These are phyloP conservation scores for Arge pagana DNA, from an alignment of 2,888 invertebrate genomes.

Conservation along the genomic window DNA sequence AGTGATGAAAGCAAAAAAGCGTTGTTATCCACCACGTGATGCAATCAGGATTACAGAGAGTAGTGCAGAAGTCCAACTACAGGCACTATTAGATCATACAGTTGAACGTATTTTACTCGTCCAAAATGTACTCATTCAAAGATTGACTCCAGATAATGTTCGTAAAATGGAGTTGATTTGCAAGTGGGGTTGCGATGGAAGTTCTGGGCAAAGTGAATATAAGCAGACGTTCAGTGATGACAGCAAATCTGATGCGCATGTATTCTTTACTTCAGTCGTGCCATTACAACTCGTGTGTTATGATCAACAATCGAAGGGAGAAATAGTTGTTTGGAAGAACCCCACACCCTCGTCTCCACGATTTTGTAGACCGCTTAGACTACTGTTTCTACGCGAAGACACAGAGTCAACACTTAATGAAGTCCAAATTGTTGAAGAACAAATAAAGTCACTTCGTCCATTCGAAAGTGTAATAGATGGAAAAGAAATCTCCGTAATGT, in stretches of 20 bases:
- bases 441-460: conserved; percentile 23
- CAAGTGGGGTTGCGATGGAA: conserved; percentile 31
- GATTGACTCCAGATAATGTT: no score
- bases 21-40: conserved; percentile 31
- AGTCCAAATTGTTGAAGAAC: conserved; percentile 23
- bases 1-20: conserved; percentile 35
- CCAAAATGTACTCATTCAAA: conserved; percentile 25
- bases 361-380: conserved; percentile 27
- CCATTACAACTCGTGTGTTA: conserved; percentile 36
- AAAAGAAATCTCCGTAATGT: conserved; percentile 1
- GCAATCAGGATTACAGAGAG: conserved; percentile 32
- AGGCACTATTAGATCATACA: conserved; percentile 34
- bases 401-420: conserved; percentile 17
- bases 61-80: conserved; percentile 30
- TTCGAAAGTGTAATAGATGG: conserved; percentile 2
- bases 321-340: conserved; percentile 18
- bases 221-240: conserved; percentile 32
- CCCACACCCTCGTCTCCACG: conserved; percentile 24
- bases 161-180: conserved; percentile 16
- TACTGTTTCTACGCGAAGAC: conserved; percentile 27
- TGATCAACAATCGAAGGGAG: conserved; percentile 19
- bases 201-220: conserved; percentile 35
- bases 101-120: conserved; percentile 29
- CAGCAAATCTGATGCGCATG: conserved; percentile 33
- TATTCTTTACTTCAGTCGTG: conserved; percentile 40